Conservation (phyloP, 2,113 vertebrate genomes). For the Calidris pygmaea region DNA sequence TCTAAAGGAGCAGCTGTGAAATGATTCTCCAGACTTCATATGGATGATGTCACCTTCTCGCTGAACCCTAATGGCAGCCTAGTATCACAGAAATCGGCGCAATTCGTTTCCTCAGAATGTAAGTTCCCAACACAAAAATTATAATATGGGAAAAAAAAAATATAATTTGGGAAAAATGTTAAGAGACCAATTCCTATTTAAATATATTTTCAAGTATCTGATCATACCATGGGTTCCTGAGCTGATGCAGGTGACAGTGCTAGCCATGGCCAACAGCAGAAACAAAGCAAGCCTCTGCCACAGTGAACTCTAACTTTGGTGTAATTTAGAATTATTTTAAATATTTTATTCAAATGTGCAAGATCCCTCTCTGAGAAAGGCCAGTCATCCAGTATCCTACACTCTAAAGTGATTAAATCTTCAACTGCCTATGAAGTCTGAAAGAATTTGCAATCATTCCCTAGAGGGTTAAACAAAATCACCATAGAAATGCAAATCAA, state of each 20-base stretch:
- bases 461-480: neutral
- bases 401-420: neutral
- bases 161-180: neutral
- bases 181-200: neutral
- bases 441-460: neutral
- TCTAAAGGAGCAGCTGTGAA: neutral
- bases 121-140: neutral
- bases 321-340: neutral
- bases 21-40: neutral
- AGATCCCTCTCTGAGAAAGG: neutral
- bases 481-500: neutral
- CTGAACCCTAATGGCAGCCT: neutral
- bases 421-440: neutral
- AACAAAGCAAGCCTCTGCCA: neutral
- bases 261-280: neutral
- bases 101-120: neutral
- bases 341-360: neutral
- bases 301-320: neutral
- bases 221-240: neutral
- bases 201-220: neutral
- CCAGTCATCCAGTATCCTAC: neutral
- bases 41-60: neutral
- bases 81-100: neutral
- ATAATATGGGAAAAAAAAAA: neutral
- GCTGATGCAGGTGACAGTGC: neutral